Percentiles rank a stretch among this genome's conserved stretches.
These are phyloP conservation scores for Trichopria drosophilae DNA, from an alignment of 2,888 invertebrate genomes.

Conservation along the genomic window DNA sequence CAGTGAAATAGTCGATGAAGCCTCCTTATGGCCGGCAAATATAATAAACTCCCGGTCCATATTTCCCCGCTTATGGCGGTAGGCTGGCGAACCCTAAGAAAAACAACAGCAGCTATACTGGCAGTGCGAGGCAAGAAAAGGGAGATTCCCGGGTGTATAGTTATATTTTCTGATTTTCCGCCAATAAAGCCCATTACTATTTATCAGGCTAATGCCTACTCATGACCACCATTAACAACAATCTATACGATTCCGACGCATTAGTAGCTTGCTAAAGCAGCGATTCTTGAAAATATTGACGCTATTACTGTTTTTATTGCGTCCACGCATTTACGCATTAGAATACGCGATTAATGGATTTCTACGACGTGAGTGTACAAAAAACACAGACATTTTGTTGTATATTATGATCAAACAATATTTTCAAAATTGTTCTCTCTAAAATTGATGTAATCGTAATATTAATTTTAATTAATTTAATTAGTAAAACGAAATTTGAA, in stretches of 20 bases:
- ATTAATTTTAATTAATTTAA: too few relatives aligned
- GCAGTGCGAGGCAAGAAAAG: conserved; percentile 36
- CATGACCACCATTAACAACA: conserved; percentile 57
- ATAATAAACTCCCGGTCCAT: conserved; percentile 57
- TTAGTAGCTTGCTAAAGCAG: conserved; percentile 47
- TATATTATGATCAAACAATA: too few relatives aligned
- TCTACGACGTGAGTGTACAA: too few relatives aligned
- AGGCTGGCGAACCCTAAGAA: conserved; percentile 46
- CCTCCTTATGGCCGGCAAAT: conserved; percentile 56
- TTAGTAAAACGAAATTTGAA: too few relatives aligned
- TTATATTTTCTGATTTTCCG: conserved; percentile 59
- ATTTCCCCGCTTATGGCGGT: conserved; percentile 53
- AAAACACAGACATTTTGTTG: too few relatives aligned
- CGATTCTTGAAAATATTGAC: too few relatives aligned
- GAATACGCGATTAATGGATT: too few relatives aligned
- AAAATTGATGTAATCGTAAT: too few relatives aligned
- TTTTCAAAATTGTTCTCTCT: too few relatives aligned
- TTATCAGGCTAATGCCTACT: conserved; percentile 58
- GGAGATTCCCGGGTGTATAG: conserved; percentile 38
- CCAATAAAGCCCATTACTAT: conserved; percentile 59
- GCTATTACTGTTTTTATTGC: too few relatives aligned
- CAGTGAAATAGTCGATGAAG: conserved; percentile 55
- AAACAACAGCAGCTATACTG: conserved; percentile 42
- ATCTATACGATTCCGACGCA: conserved; percentile 51
- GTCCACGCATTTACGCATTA: too few relatives aligned